A percentile compares a stretch with the other conserved stretches of the same genome.
These are phyloP conservation scores for Brachycybe producta DNA, from an alignment of 2,888 invertebrate genomes.

Conservation along the genomic window DNA sequence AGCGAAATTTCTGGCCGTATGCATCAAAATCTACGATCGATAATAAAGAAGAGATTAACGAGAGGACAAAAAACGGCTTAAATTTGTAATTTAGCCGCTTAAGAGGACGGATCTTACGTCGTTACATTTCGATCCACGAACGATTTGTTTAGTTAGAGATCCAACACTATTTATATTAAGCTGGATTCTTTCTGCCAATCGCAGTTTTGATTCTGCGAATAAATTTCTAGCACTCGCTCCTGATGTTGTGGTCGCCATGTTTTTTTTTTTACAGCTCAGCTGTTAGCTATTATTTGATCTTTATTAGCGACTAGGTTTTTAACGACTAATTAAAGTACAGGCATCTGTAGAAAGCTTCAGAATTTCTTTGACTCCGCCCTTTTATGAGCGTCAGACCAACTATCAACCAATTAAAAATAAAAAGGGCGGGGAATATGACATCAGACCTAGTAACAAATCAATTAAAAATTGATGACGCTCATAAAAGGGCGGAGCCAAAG, in stretches of 20 bases:
- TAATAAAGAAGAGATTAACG: background rate
- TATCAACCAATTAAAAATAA: too few species aligned
- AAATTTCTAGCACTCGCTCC: slow-evolving; percentile 75
- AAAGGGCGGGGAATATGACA: too few species aligned
- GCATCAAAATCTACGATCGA: slow-evolving; percentile 56
- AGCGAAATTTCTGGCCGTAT: slow-evolving; percentile 68
- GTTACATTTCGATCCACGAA: slow-evolving; percentile 74
- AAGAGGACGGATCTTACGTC: slow-evolving; percentile 46
- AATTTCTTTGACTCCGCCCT: too few species aligned
- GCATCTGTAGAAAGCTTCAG: too few species aligned
- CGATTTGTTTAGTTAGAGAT: slow-evolving; percentile 74
- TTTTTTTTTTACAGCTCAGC: too few species aligned
- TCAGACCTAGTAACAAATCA: too few species aligned
- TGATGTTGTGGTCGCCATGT: slow-evolving; percentile 69
- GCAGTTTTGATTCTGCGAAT: slow-evolving; percentile 77
- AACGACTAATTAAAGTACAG: too few species aligned
- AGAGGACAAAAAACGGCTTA: background rate
- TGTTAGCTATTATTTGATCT: too few species aligned
- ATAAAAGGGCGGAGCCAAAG: too few species aligned
- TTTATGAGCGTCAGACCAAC: too few species aligned
- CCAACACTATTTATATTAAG: slow-evolving; percentile 83
- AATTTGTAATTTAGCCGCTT: slow-evolving; percentile 10
- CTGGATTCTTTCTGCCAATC: slow-evolving; percentile 74
- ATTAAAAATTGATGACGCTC: too few species aligned
- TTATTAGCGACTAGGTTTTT: too few species aligned